These are phyloP conservation scores for Sinocyclocheilus rhinocerous DNA, from an alignment of 2,113 vertebrate genomes.

Conservation along the genomic window DNA sequence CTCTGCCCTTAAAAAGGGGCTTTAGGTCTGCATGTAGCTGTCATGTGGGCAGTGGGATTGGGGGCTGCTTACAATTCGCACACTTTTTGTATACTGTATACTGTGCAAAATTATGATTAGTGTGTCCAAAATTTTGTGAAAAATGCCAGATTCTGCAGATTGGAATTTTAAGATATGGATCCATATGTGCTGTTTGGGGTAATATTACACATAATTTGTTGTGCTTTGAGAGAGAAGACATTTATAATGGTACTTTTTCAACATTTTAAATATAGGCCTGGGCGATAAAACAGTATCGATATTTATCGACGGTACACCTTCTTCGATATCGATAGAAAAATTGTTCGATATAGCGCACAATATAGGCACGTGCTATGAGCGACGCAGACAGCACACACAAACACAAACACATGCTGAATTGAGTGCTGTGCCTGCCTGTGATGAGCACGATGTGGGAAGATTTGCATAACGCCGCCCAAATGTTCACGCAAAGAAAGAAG, in stretches of 20 bases:
- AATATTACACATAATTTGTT: background rate
- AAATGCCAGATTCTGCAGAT: background rate
- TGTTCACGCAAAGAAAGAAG: too few relatives aligned
- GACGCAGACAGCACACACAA: too few relatives aligned
- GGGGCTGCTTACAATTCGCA: background rate
- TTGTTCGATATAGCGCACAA: too few relatives aligned
- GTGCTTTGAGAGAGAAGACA: background rate
- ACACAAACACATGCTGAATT: too few relatives aligned
- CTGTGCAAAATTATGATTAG: background rate
- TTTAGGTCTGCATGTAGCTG: slow-evolving; percentile 4
- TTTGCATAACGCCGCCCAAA: too few relatives aligned
- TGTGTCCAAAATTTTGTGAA: background rate
- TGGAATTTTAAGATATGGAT: background rate
- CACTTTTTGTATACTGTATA: background rate
- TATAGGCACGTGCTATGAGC: too few relatives aligned
- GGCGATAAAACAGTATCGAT: too few relatives aligned
- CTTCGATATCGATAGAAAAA: too few relatives aligned
- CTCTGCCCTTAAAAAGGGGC: background rate
- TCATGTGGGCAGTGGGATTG: slow-evolving; percentile 15
- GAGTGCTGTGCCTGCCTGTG: too few relatives aligned
- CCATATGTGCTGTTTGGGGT: background rate
- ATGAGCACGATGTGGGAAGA: too few relatives aligned
- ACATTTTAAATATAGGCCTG: background rate
- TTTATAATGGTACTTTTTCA: background rate
- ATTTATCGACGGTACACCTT: too few relatives aligned